These are phyloP conservation scores for Corythornis cristatus DNA, from an alignment of 2,113 vertebrate genomes.

Conservation along the genomic window DNA sequence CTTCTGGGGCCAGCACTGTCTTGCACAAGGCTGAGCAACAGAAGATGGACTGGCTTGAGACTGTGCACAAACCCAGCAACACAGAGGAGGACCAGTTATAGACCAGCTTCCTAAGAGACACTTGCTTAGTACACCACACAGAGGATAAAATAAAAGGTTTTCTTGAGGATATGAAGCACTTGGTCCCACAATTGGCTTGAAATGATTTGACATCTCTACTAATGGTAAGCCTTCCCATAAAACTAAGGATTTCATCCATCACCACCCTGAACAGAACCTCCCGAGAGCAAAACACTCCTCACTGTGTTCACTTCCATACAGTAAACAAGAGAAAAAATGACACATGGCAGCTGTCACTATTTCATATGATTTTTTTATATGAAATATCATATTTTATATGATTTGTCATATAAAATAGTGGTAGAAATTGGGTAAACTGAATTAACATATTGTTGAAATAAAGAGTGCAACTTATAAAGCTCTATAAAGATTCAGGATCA, in stretches of 20 bases:
- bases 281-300: not conserved
- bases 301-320: not conserved
- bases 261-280: not conserved
- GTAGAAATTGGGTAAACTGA: not conserved
- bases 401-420: not conserved
- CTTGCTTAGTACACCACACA: not conserved
- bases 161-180: not conserved
- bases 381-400: not conserved
- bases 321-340: not conserved
- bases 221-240: not conserved
- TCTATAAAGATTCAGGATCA: not conserved
- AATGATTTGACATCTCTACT: not conserved
- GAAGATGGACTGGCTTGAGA: not conserved
- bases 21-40: rapidly evolving
- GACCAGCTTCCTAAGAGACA: not conserved
- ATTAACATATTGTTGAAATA: not conserved
- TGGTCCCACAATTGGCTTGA: not conserved
- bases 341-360: not conserved
- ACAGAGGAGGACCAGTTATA: not conserved
- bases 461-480: not conserved
- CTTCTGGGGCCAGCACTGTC: not conserved
- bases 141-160: not conserved
- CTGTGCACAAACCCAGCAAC: not conserved
- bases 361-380: not conserved
- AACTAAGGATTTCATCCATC: not conserved